Evolutionary conservation across 2,888 invertebrate genomes (phyloP), one percentile per base, ranked within the genome.

Genomic region (Lypha dubia): DNA sequence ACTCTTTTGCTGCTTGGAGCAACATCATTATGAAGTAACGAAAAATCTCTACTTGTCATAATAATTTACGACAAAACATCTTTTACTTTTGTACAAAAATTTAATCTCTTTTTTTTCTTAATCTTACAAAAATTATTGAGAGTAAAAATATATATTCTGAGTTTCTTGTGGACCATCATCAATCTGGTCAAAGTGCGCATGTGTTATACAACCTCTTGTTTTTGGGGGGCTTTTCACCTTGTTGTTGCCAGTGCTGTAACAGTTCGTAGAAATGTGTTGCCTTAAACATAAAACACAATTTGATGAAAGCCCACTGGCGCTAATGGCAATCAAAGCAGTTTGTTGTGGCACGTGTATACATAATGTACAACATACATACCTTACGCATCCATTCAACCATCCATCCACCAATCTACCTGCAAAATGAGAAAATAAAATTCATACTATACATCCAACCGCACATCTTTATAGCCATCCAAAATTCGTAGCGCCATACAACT

Each of bases 381-480:
- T 89, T 89, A 91, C 89, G 91, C 91, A 90, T 56, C n/a, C 68
- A 68, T 44, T 22, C 60, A 73, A 44, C 44, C 38, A 74, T 56
- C 53, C 46, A 73, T 73, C 91, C 91, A 91, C 91, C 91, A 91
- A 91, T 91, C 91, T 91, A 91, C 91, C 91, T 91, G 91, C 91
- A 89, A 89, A 81, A 56, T 70, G 51, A 68, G 73, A 74, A 77
- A 79, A 79, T 74, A 65, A 71, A 77, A 68, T 62, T 53, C 32
- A 17, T 35, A 70, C 83, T 32, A 17, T 35, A 70, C 83, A 79
- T 58, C n/a, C 58, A 73, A 79, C 44, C 63, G 32, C 46, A 71
- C 71, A 79, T 63, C n/a, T 53, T 28, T 38, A 71, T 24, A 71
- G 28, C 73, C 83, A 83, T 74, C 56, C 65, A 86, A 80, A 56